phyloP scores from a whole-genome alignment of 2,113 vertebrate genomes.

The Saguinus imperator region DNA sequence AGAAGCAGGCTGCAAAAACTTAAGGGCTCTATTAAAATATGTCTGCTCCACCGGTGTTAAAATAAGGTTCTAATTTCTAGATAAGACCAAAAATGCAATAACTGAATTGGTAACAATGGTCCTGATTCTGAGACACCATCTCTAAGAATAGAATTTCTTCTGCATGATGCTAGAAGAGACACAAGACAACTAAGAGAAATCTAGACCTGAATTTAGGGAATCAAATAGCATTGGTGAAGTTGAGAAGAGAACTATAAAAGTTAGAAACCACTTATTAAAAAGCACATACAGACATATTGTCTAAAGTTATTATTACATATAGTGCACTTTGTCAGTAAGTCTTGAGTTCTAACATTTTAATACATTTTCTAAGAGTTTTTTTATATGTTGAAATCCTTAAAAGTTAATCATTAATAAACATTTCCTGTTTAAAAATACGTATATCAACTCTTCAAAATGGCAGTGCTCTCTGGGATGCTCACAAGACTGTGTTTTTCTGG shows the following conservation, averaged over 20 bases:
- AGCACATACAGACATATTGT: not conserved
- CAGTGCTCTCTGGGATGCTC: not conserved
- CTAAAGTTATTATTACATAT: not conserved
- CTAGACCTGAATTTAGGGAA: not conserved
- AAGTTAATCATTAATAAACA: not conserved
- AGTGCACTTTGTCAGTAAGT: not conserved
- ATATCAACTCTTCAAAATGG: not conserved
- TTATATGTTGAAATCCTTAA: not conserved
- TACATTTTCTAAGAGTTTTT: not conserved
- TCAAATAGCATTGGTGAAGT: not conserved
- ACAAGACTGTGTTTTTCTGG: not conserved
- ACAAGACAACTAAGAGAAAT: not conserved
- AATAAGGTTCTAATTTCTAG: not conserved
- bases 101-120: not conserved
- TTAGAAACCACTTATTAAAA: not conserved
- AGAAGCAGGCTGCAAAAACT: not conserved
- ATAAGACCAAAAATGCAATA: not conserved
- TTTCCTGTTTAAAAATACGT: not conserved
- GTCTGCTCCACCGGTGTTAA: not conserved
- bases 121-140: not conserved
- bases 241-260: not conserved
- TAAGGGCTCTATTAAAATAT: not conserved
- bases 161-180: not conserved
- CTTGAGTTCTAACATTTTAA: not conserved
- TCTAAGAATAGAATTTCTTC: not conserved